phyloP scores from a whole-genome alignment of 1,140 invertebrate species.

The Reticulitermes speratus region DNA sequence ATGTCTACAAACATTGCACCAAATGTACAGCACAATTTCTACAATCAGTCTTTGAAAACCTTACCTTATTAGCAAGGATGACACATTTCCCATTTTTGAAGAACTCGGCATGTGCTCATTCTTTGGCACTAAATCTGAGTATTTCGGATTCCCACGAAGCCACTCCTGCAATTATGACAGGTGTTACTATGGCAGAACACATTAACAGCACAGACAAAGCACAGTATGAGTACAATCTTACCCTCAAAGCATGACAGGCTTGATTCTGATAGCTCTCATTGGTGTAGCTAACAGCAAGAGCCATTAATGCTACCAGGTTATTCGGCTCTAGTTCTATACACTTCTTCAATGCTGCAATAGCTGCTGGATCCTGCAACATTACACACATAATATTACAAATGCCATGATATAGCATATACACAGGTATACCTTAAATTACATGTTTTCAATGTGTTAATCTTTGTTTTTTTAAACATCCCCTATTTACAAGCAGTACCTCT shows the following conservation, averaged over 20 bases:
- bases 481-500: too few species aligned
- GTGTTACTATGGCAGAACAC: background rate
- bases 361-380: constrained; percentile 69
- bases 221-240: constrained; percentile 32
- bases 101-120: constrained; percentile 40
- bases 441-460: background rate
- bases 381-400: constrained; percentile 23
- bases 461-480: too few species aligned
- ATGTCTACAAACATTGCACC: too few species aligned
- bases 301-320: constrained; percentile 83
- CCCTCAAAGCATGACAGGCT: constrained; percentile 55
- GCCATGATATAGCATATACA: background rate
- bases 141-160: constrained; percentile 83
- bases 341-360: constrained; percentile 85
- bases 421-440: background rate
- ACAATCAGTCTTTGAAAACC: background rate
- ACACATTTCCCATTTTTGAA: constrained; percentile 37
- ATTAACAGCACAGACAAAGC: background rate
- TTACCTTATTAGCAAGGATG: constrained; percentile 37
- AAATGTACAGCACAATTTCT: too few species aligned
- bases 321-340: constrained; percentile 79
- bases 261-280: constrained; percentile 75
- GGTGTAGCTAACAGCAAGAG: constrained; percentile 90
- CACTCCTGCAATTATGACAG: constrained; percentile 57
- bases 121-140: constrained; percentile 66